Evolutionary conservation across 2,113 vertebrate genomes (phyloP).

Genomic region (Eleginops maclovinus): DNA sequence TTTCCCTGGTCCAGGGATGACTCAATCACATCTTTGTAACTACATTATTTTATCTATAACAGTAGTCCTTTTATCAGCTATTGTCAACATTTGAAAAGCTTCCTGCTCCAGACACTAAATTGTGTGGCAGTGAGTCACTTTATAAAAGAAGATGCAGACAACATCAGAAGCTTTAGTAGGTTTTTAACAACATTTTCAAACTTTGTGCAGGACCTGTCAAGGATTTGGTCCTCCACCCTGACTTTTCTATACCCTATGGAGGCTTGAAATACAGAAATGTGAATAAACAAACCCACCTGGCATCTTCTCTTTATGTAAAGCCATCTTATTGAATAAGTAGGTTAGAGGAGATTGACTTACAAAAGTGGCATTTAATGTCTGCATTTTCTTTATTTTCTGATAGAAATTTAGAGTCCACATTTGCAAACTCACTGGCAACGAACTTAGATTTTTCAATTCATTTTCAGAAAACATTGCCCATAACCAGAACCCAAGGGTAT

Average conservation of each 20-base stretch:
- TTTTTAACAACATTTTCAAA: neutral
- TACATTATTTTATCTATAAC: neutral
- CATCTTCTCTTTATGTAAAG: neutral
- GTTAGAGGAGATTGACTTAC: neutral
- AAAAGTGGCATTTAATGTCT: neutral
- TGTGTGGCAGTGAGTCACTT: neutral
- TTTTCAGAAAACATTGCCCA: neutral
- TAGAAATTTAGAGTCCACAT: too few relatives aligned
- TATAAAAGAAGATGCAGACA: neutral
- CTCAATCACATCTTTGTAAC: too few relatives aligned
- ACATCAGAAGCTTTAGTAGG: neutral
- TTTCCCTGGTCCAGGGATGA: too few relatives aligned
- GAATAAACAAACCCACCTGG: too few relatives aligned
- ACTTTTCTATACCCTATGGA: neutral
- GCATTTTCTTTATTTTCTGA: too few relatives aligned
- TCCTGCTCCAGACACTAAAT: conserved; percentile 6
- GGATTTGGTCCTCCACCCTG: neutral
- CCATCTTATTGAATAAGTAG: neutral
- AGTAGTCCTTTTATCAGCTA: neutral
- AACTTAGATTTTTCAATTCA: too few relatives aligned
- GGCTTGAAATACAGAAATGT: neutral
- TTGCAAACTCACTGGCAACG: neutral
- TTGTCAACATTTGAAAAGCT: neutral
- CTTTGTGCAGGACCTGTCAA: neutral
- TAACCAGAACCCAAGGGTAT: neutral